These are phyloP conservation scores for Phacellophora camtschatica DNA, from an alignment of 30 jellyfish, hydroid and myxozoan species.

Conservation along the genomic window DNA sequence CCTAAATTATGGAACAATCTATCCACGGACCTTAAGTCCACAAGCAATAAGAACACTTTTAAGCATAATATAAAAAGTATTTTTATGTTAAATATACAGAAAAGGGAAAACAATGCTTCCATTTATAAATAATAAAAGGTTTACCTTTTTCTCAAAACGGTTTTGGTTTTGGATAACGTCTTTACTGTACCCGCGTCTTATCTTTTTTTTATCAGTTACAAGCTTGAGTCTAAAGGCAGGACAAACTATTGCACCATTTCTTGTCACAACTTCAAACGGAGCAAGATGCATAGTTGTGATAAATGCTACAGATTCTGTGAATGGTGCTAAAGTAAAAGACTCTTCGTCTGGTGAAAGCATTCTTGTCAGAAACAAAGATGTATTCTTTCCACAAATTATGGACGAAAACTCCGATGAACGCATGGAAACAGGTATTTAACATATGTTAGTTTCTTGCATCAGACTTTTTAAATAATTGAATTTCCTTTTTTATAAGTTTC, in stretches of 20 bases:
- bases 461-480: too few relatives aligned
- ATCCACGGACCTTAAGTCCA: too few relatives aligned
- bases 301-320: slow-evolving; percentile 16
- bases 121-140: too few relatives aligned
- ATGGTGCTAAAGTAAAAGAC: slow-evolving; percentile 19
- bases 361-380: slow-evolving; percentile 68
- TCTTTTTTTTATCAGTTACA: slow-evolving; percentile 1
- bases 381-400: slow-evolving; percentile 65
- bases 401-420: slow-evolving; percentile 59
- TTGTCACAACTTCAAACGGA: slow-evolving; percentile 63
- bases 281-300: slow-evolving; percentile 53
- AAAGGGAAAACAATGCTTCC: too few relatives aligned
- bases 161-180: too few relatives aligned
- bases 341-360: slow-evolving; percentile 13
- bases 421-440: slow-evolving; percentile 55
- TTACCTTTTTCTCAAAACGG: too few relatives aligned
- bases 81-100: too few relatives aligned
- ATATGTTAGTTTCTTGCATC: too few relatives aligned
- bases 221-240: slow-evolving; percentile 47
- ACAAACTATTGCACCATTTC: slow-evolving; percentile 48
- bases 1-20: too few relatives aligned
- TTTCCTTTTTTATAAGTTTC: too few relatives aligned
- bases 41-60: too few relatives aligned
- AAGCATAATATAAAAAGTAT: too few relatives aligned
- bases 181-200: neutral